phyloP scores from a whole-genome alignment of 2,888 invertebrate genomes.

The Galeruca laticollis region DNA sequence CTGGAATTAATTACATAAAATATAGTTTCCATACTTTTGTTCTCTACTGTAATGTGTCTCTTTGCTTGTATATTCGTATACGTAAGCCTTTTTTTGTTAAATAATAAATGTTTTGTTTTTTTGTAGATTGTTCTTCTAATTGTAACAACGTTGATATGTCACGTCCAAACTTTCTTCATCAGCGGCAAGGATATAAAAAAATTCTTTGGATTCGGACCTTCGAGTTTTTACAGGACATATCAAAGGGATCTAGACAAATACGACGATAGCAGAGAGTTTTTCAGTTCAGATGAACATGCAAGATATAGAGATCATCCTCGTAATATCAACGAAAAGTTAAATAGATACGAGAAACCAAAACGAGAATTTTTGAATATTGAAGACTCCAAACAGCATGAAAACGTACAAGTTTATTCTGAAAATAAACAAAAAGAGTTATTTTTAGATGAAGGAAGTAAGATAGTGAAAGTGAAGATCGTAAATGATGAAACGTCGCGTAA shows the following conservation, averaged over 20 bases:
- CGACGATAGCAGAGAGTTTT: not conserved
- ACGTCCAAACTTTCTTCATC: slow-evolving; percentile 16
- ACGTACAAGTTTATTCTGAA: not conserved
- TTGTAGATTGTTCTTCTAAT: not conserved
- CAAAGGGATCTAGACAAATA: slow-evolving; percentile 9
- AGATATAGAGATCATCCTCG: not conserved
- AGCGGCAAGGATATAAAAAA: slow-evolving; percentile 10
- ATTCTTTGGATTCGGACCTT: slow-evolving; percentile 24
- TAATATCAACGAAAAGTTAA: slow-evolving; percentile 22
- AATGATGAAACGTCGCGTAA: not conserved
- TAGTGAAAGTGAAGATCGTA: slow-evolving; percentile 15
- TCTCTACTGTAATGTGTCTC: too few relatives aligned
- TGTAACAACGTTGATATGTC: not conserved
- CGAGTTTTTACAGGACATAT: not conserved
- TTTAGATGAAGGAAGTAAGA: not conserved
- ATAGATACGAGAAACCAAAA: not conserved
- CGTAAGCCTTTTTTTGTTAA: too few relatives aligned
- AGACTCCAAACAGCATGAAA: slow-evolving; percentile 15
- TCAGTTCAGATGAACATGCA: not conserved
- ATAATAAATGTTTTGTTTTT: not conserved
- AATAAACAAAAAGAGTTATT: not conserved
- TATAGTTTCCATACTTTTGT: too few relatives aligned
- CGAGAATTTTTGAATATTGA: slow-evolving; percentile 19
- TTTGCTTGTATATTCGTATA: too few relatives aligned
- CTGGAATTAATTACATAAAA: too few relatives aligned